Conservation (phyloP, 2,797 vertebrate genomes). For the Microchirus variegatus region DNA sequence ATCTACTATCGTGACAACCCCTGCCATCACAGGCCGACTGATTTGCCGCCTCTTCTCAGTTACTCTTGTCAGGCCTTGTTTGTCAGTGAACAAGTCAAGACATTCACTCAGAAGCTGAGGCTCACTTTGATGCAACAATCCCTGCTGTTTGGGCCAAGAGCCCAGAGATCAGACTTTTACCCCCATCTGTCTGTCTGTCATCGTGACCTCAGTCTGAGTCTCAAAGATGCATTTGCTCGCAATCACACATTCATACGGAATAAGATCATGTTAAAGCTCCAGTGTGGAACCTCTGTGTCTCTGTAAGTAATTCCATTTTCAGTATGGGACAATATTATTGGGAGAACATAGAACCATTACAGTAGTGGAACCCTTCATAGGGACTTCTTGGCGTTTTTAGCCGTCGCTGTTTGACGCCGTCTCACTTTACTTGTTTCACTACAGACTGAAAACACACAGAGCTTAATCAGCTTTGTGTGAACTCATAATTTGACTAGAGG, state of each 20-base stretch:
- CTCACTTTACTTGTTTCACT: too few species aligned
- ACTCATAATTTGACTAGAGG: too few species aligned
- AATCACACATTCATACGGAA: not conserved
- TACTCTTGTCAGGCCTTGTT: conserved; percentile 5
- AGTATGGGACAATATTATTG: too few species aligned
- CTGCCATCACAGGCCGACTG: conserved; percentile 5
- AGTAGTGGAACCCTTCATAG: too few species aligned
- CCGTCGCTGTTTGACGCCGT: too few species aligned
- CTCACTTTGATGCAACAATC: conserved; percentile 27
- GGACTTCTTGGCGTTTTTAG: too few species aligned
- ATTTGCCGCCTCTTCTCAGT: not conserved
- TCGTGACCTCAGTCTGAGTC: conserved; percentile 8
- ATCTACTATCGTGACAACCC: not conserved
- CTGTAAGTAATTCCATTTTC: too few species aligned
- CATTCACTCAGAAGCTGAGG: conserved; percentile 33
- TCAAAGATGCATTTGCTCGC: not conserved
- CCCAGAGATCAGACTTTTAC: not conserved
- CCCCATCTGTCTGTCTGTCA: conserved; percentile 1
- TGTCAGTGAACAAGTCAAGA: conserved; percentile 21
- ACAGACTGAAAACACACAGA: too few species aligned
- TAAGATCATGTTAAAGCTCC: too few species aligned
- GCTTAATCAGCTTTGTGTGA: too few species aligned
- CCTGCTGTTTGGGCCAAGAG: conserved; percentile 11
- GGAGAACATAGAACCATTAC: too few species aligned
- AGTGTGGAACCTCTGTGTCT: too few species aligned